Evolutionary conservation across 2,113 vertebrate species (phyloP), one percentile per base, ranked within the genome.

Genomic region (Procapra przewalskii): DNA sequence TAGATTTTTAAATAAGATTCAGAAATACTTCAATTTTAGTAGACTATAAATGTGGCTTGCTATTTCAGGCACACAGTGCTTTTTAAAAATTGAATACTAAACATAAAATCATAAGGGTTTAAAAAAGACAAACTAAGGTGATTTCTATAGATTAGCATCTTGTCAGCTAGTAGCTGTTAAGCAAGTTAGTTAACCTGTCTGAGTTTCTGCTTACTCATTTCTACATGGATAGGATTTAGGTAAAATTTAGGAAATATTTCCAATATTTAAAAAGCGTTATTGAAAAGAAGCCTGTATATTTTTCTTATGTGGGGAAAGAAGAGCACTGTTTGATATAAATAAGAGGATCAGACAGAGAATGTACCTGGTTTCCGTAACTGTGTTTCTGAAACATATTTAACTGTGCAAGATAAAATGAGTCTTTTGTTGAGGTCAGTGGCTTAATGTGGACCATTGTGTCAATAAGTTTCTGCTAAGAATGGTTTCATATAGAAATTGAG

Each of bases 11-110:
- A 97, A 45, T 50, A 90, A 90, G 31, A 84, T 84, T 29, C 92
- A 25, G 45, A 97, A 95, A 91, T 71, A 55, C 14, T 55, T 15
- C 57, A 62, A 89, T 96, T 97, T 98, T 90, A 67, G 15, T 67
- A 91, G 62, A 71, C 40, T 59, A 7, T 55, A 75, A 57, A 13
- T 79, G 4, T 67, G 43, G 4, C 25, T 90, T 91, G 48, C 11
- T 83, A 62, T 77, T 94, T 90, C 19, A 82, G 60, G 45, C 16
- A 83, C 13, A 52, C 1, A 81, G 9, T 55, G 3, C 43, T 85
- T 40, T 91, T 55, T 57, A 2, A 3, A 60, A 57, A 55, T 81
- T 88, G 87, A 48, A 43, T 48, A 75, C 7, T 21, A 97, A 88
- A 82, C 80, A 77, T 91, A 86, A 94, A 82, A 10, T 77, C 83